Conservation (phyloP, 2,113 vertebrate species). For the Hemiscyllium ocellatum region DNA sequence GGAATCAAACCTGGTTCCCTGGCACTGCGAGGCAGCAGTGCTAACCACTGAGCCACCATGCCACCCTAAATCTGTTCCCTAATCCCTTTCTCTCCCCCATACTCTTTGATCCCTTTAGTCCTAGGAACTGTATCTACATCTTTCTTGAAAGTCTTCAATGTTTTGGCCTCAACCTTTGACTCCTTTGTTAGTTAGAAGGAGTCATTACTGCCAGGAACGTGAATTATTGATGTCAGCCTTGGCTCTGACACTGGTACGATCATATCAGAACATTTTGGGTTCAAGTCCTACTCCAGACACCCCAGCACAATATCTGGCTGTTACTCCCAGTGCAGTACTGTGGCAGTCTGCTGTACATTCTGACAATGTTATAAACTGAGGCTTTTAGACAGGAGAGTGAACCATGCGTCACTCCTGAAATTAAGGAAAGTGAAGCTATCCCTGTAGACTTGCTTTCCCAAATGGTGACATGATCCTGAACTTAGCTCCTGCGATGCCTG, state of each 20-base stretch:
- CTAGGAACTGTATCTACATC: too few species aligned
- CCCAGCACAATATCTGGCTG: neutral
- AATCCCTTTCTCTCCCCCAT: too few species aligned
- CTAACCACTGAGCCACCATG: too few species aligned
- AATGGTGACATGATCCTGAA: neutral
- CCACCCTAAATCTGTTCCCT: too few species aligned
- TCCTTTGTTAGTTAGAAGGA: too few species aligned
- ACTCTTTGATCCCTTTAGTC: too few species aligned
- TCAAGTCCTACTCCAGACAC: neutral
- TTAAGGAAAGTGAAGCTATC: neutral
- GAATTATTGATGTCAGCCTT: neutral
- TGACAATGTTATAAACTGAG: neutral
- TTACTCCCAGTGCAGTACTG: neutral
- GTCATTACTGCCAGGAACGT: too few species aligned
- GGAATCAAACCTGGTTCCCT: too few species aligned
- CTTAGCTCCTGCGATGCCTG: neutral
- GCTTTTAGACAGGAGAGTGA: neutral
- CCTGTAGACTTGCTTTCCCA: neutral
- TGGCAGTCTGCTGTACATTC: neutral
- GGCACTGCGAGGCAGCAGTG: too few species aligned
- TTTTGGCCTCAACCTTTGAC: too few species aligned
- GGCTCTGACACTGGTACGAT: neutral
- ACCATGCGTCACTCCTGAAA: neutral
- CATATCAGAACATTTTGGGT: neutral
- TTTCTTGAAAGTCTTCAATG: too few species aligned